phyloP scores from a whole-genome alignment of 2,888 invertebrate species.

The Thelaira solivaga region DNA sequence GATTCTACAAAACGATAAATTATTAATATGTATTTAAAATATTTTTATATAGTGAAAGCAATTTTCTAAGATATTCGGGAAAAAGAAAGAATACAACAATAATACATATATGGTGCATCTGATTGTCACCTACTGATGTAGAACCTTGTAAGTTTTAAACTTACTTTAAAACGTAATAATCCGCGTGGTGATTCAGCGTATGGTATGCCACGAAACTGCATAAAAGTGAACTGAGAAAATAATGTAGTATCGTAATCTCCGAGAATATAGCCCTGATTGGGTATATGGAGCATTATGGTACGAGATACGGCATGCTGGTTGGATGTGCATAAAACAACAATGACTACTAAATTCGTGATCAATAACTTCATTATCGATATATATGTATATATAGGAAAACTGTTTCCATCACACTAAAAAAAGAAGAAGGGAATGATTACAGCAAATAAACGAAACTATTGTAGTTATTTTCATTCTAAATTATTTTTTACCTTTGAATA shows the following conservation, averaged over 20 bases:
- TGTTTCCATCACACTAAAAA: constrained; percentile 30
- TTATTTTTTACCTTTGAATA: not conserved
- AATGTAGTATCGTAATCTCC: constrained; percentile 69
- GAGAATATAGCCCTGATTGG: constrained; percentile 69
- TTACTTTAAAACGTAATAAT: constrained; percentile 70
- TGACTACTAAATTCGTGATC: not conserved
- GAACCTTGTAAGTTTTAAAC: too few species aligned
- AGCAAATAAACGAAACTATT: not conserved
- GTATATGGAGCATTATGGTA: constrained; percentile 63
- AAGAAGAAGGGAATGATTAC: not conserved
- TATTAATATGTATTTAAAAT: not conserved
- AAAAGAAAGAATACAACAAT: too few species aligned
- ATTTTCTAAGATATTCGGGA: too few species aligned
- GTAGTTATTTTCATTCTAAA: not conserved
- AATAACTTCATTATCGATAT: constrained; percentile 24
- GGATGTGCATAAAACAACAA: constrained; percentile 1
- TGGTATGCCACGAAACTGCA: constrained; percentile 75
- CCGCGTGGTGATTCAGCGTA: constrained; percentile 73
- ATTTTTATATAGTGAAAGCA: not conserved
- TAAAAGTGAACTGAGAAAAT: constrained; percentile 71
- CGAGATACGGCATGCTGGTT: not conserved
- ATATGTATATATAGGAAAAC: too few species aligned
- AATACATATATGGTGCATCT: too few species aligned
- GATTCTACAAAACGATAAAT: constrained; percentile 65
- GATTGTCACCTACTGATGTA: too few species aligned